Evolutionary conservation across 2,113 vertebrate genomes (phyloP).

Genomic region (Oreocharis arfaki): DNA sequence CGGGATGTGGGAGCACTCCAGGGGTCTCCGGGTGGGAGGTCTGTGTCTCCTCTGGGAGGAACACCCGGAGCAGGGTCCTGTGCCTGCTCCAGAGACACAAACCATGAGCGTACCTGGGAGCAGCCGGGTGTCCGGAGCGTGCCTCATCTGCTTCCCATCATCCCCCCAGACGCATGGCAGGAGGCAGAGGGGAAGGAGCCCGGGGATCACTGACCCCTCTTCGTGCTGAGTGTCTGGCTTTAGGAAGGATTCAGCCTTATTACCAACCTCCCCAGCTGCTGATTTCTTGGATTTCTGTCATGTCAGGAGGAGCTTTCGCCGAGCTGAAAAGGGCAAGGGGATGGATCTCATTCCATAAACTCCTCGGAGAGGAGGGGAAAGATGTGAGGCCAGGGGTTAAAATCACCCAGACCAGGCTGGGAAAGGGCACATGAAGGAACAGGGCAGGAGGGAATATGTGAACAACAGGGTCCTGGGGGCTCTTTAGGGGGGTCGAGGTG

Average conservation of each 20-base stretch:
- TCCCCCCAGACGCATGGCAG: background rate
- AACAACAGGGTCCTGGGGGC: background rate
- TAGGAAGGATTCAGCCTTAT: slow-evolving; percentile 45
- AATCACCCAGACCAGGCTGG: background rate
- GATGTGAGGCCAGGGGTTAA: background rate
- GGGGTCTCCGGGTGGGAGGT: background rate
- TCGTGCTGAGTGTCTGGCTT: slow-evolving; percentile 53
- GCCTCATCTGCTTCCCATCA: slow-evolving; percentile 58
- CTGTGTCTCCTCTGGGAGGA: background rate
- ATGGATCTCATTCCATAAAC: background rate
- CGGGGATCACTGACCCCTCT: slow-evolving; percentile 55
- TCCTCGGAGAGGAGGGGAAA: background rate
- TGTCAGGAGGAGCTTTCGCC: background rate
- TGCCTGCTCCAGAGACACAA: background rate
- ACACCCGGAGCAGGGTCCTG: background rate
- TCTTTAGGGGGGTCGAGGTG: background rate
- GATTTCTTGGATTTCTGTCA: slow-evolving; percentile 47
- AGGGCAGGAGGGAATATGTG: background rate
- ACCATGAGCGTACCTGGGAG: background rate
- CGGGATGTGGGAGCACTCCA: background rate
- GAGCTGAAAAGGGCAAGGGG: slow-evolving; percentile 39
- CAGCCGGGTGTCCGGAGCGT: background rate
- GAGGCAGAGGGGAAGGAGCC: slow-evolving; percentile 51
- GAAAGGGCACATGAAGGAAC: background rate
- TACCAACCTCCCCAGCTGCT: slow-evolving; percentile 16